These are phyloP conservation scores for Cydia amplana DNA, from an alignment of 1,140 invertebrate species.

Conservation along the genomic window DNA sequence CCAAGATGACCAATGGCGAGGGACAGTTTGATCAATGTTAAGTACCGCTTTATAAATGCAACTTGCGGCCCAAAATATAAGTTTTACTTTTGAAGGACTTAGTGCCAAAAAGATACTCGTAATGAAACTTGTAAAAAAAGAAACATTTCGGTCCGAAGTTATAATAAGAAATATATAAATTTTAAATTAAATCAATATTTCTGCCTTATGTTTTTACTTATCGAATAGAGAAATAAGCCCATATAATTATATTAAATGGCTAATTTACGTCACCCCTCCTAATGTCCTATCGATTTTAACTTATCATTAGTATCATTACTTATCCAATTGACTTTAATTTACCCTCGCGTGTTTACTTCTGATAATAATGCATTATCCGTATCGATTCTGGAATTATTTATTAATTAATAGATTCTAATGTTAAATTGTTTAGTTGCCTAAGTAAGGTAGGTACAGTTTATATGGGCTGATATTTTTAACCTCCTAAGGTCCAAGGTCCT, in stretches of 20 bases:
- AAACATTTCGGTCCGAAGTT: no score
- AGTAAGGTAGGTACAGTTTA: background rate
- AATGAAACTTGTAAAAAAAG: no score
- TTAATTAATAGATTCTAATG: background rate
- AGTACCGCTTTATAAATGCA: no score
- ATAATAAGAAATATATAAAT: no score
- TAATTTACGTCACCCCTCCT: background rate
- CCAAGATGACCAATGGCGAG: no score
- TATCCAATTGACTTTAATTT: slow-evolving; percentile 10
- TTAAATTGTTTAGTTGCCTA: background rate
- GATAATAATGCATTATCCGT: slow-evolving; percentile 1
- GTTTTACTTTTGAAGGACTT: no score
- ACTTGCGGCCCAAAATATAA: no score
- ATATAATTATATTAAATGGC: background rate
- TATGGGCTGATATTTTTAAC: no score
- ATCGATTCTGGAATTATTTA: background rate
- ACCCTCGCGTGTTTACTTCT: background rate
- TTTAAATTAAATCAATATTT: no score
- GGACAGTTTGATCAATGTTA: no score
- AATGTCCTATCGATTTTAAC: background rate
- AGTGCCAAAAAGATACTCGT: no score
- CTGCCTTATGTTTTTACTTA: background rate
- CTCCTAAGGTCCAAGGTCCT: no score
- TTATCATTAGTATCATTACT: slow-evolving; percentile 15
- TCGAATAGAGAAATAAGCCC: background rate